Base-by-base conservation (phyloP, 2,113 vertebrate species). In the Hyaena hyaena region DNA sequence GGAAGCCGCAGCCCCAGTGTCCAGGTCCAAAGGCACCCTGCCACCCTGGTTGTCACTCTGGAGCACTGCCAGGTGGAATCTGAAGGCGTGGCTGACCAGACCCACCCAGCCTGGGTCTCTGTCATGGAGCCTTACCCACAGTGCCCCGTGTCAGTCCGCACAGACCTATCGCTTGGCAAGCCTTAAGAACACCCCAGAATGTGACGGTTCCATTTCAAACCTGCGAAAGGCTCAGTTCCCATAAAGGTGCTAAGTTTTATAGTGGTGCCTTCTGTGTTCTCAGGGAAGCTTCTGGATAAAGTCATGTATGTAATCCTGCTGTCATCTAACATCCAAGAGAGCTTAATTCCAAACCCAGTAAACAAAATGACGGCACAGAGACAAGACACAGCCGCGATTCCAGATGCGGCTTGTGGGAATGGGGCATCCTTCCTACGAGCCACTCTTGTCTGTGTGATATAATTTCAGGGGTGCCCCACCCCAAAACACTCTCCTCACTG, bases 31-130 rank as follows among this genome's bases (percentile, higher is more conserved):
- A 98, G 97, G 95, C 92, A 87, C 11, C n/a, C 1, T 1, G 7
- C 35, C 43, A 35, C 39, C 96, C 97, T 96, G 96, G 97, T 97
- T 98, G 96, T 98, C 98, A 98, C 97, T 98, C 94, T 96, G 97
- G 96, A 98, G 85, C 96, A 96, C 97, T 98, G 97, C 96, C 97
- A 95, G 98, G 97, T 94, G 98, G 98, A 98, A 96, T 97, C 98
- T 95, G 93, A 98, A 97, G 87, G 97, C 93, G 97, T 87, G 97
- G 96, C 96, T 97, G 97, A 97, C 97, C 97, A 97, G 97, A 65
- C 95, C 92, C 97, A 96, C 96, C 97, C 95, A 97, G 95, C 98
- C 92, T 95, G 95, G 96, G 97, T 96, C 98, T 96, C 95, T 88
- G 90, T 95, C 93, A 87, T 0, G 4, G 97, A 95, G 84, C 94